Evolutionary conservation across 2,888 invertebrate species (phyloP), one percentile per base, ranked within the genome.

Genomic region (Bruchidius siliquastri): DNA sequence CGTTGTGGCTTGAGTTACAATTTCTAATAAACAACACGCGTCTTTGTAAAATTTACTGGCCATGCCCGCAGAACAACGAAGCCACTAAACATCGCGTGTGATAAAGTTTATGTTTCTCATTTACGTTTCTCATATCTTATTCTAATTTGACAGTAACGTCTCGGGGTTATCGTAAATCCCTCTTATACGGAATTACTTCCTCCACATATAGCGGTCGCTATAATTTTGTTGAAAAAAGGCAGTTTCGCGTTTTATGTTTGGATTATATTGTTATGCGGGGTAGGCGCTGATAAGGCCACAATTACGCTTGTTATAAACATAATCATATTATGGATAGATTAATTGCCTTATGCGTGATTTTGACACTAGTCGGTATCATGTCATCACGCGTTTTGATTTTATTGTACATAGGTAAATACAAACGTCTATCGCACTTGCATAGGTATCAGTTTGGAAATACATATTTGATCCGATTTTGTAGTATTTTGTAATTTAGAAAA

Each of bases 91-190:
- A 68, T 68, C 20, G 68, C 68, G 68, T 68, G 68, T 22, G 68
- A 68, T 68, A 68, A 68, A 68, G 20, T 68, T 22, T 68, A 68
- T 22, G 68, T 68, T 68, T 68, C 68, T 68, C 68, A 68, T 68
- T 68, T 68, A 68, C 68, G 68, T 68, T 68, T 68, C 68, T 68
- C 68, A 68, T 68, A 68, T 68, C 68, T 68, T 68, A 68, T 68
- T 68, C 68, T 68, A 68, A 68, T 68, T 68, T 68, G 68, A 68
- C 68, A 68, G 68, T 68, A 68, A 68, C 22, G 68, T 68, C 21
- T 6, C 21, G 18, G 22, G 68, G 68, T 21, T 49, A 49, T 49
- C 49, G 49, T 49, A 49, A 49, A 49, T 49, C 49, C 49, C 49
- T 49, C 49, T 49, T 49, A 49, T 49, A 49, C 18, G 49, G 49